A percentile compares a stretch with the other conserved stretches of the same genome.
Conservation (phyloP, 2,113 vertebrate genomes). For the Zonotrichia leucophrys region DNA sequence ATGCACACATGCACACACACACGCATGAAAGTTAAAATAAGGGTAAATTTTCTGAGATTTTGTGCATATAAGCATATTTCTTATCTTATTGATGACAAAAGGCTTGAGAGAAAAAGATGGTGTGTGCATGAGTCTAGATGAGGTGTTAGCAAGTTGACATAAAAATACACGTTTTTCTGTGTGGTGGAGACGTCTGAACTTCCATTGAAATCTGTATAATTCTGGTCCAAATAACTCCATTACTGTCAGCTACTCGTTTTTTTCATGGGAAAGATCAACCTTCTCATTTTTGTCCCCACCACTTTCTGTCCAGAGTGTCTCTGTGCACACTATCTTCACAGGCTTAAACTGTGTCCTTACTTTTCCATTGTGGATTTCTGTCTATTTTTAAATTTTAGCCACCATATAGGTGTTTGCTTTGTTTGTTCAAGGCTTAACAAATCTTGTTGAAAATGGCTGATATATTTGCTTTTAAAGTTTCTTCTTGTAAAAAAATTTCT, state of each 20-base stretch:
- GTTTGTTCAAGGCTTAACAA: neutral
- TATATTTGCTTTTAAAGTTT: neutral
- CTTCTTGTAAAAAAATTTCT: neutral
- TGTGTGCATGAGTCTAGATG: neutral
- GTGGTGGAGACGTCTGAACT: neutral
- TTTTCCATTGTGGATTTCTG: neutral
- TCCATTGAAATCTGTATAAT: neutral
- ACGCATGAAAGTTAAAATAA: neutral
- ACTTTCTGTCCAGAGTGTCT: neutral
- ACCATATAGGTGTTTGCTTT: neutral
- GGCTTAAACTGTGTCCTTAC: neutral
- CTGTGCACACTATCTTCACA: neutral
- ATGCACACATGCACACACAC: fast-evolving
- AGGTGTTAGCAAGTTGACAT: neutral
- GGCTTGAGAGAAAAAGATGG: neutral
- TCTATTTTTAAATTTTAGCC: neutral
- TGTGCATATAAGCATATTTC: neutral
- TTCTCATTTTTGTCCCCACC: neutral
- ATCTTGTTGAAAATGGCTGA: neutral
- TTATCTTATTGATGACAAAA: neutral
- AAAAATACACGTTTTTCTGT: neutral
- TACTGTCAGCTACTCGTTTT: neutral
- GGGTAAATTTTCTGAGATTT: neutral
- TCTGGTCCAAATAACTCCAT: neutral
- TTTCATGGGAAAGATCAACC: neutral